Percentiles rank a stretch among this genome's conserved stretches.
Conservation (phyloP, 2,113 vertebrate species). For the Seriola quinqueradiata region DNA sequence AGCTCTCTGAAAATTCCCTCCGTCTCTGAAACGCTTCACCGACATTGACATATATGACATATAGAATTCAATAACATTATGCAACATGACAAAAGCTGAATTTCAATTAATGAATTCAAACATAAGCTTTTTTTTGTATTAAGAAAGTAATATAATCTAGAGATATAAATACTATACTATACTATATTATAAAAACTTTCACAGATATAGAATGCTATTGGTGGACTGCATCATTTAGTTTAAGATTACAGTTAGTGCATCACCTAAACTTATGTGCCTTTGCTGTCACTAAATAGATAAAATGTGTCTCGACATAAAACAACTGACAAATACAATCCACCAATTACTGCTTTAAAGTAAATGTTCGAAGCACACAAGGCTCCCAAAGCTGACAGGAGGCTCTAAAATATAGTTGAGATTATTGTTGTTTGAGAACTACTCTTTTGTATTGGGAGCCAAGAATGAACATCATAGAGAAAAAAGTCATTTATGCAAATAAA, state of each 20-base stretch:
- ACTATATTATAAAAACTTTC: too few species aligned
- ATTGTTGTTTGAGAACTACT: slow-evolving; percentile 1
- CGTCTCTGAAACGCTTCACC: too few species aligned
- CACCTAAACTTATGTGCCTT: background rate
- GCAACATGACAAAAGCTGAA: background rate
- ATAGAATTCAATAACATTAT: background rate
- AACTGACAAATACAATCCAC: slow-evolving; percentile 38
- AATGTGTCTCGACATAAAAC: slow-evolving; percentile 8
- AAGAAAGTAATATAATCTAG: background rate
- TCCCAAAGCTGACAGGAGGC: slow-evolving; percentile 14
- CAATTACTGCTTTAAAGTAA: slow-evolving; percentile 40
- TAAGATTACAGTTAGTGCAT: background rate
- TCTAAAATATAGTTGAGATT: slow-evolving; percentile 22
- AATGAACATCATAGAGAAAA: background rate
- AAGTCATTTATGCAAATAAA: background rate
- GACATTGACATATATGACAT: too few species aligned
- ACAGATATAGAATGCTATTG: background rate
- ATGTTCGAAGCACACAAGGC: slow-evolving; percentile 34
- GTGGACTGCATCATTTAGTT: background rate
- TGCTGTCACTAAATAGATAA: slow-evolving; percentile 19
- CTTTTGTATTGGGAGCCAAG: background rate
- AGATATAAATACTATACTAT: too few species aligned
- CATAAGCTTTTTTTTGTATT: background rate
- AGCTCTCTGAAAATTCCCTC: too few species aligned
- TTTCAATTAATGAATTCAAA: background rate